These are phyloP conservation scores for Hofmannophila pseudospretella DNA, from an alignment of 2,888 invertebrate genomes.

Conservation along the genomic window DNA sequence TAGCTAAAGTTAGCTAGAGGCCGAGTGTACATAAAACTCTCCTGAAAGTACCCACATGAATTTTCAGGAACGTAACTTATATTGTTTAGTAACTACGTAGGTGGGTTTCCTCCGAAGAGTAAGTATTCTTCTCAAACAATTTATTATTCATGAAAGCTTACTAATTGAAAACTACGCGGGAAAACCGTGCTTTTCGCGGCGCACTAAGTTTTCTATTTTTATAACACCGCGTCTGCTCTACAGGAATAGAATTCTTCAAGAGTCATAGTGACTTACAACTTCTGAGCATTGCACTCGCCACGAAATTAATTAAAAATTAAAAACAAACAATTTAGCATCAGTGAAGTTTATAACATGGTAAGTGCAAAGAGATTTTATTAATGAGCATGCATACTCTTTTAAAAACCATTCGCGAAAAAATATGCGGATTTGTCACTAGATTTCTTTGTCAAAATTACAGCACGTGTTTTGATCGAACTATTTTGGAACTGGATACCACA, in stretches of 20 bases:
- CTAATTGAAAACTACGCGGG: constrained; percentile 30
- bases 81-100: too few species aligned
- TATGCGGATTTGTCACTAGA: constrained; percentile 5
- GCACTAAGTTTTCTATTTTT: constrained; percentile 58
- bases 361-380: background rate
- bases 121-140: too few species aligned
- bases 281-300: constrained; percentile 1
- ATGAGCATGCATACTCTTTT: background rate
- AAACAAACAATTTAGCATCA: background rate
- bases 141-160: too few species aligned
- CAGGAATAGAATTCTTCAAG: constrained; percentile 60
- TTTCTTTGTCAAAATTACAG: constrained; percentile 14
- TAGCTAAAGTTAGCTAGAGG: too few species aligned
- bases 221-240: constrained; percentile 51
- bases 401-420: background rate
- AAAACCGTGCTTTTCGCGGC: constrained; percentile 43
- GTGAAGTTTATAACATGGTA: background rate
- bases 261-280: constrained; percentile 20
- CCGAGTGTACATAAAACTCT: too few species aligned
- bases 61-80: too few species aligned
- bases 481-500: too few species aligned
- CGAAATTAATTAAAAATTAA: constrained; percentile 2
- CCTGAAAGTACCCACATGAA: too few species aligned
- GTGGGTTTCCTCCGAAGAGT: too few species aligned
- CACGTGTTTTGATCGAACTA: constrained; percentile 8